Conservation (phyloP, 1,140 invertebrate genomes). For the Thaumetopoea pityocampa region DNA sequence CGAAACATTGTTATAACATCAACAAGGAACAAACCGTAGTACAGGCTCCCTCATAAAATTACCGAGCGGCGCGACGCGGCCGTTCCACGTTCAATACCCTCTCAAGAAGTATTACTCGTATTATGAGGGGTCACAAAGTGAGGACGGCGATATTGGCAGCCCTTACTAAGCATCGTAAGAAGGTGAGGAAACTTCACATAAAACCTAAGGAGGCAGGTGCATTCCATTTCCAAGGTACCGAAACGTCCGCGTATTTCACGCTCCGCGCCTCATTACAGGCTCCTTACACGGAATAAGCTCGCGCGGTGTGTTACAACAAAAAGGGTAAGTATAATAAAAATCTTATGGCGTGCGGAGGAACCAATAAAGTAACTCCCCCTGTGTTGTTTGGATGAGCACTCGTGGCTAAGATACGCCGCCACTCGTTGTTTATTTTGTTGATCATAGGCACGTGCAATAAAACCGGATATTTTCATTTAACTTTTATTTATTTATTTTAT, state of each 20-base stretch:
- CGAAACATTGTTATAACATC: slow-evolving; percentile 28
- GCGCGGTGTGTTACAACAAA: slow-evolving; percentile 42
- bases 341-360: slow-evolving; percentile 38
- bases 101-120: slow-evolving; percentile 67
- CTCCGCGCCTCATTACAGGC: slow-evolving; percentile 63
- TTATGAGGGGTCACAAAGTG: slow-evolving; percentile 73
- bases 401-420: slow-evolving; percentile 8
- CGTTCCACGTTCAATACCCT: slow-evolving; percentile 57
- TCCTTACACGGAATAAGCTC: slow-evolving; percentile 45
- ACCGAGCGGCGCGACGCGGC: slow-evolving; percentile 37
- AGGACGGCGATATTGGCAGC: slow-evolving; percentile 66
- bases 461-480: no score
- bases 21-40: slow-evolving; percentile 38
- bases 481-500: no score
- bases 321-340: slow-evolving; percentile 64
- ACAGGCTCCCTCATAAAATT: slow-evolving; percentile 52
- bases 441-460: no score
- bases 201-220: slow-evolving; percentile 72
- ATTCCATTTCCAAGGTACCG: slow-evolving; percentile 63
- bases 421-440: slow-evolving; percentile 5
- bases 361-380: slow-evolving; percentile 38
- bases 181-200: slow-evolving; percentile 70
- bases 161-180: slow-evolving; percentile 56
- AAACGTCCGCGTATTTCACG: slow-evolving; percentile 68
- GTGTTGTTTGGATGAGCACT: slow-evolving; percentile 26